These are phyloP conservation scores for Periophthalmus modestus DNA, from an alignment of 2,113 vertebrate genomes.

Conservation along the genomic window DNA sequence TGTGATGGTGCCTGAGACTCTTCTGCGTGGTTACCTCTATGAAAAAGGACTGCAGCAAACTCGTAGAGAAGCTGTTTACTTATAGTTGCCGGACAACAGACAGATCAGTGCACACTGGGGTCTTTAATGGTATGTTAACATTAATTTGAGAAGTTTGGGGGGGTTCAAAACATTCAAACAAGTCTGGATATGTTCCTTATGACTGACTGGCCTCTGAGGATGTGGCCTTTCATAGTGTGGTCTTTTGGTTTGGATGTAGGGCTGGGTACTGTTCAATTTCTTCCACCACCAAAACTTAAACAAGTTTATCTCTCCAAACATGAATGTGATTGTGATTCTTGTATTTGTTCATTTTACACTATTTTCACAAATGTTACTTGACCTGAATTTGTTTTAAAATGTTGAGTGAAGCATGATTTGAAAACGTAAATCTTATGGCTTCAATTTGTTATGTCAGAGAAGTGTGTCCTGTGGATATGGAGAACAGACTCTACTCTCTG, in stretches of 20 bases:
- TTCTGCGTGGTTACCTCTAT: slow-evolving; percentile 11
- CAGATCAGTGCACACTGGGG: slow-evolving; percentile 11
- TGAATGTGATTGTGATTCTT: no score
- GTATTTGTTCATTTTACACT: no score
- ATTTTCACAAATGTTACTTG: no score
- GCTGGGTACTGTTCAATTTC: slow-evolving; percentile 3
- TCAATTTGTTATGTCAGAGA: background rate
- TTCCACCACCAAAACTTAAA: no score
- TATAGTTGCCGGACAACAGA: slow-evolving; percentile 9
- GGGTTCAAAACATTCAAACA: slow-evolving; percentile 24
- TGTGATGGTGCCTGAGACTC: slow-evolving; percentile 17
- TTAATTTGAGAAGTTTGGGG: background rate
- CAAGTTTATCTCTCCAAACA: no score
- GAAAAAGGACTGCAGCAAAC: slow-evolving; percentile 24
- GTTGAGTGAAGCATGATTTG: no score
- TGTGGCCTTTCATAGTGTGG: background rate
- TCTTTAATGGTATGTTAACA: slow-evolving; percentile 9
- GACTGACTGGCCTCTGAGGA: slow-evolving; percentile 11
- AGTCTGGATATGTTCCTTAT: slow-evolving; percentile 43
- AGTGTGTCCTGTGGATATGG: slow-evolving; percentile 14
- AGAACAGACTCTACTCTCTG: slow-evolving; percentile 37
- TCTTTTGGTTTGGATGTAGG: background rate
- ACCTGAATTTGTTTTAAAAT: no score
- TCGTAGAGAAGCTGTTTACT: slow-evolving; percentile 40
- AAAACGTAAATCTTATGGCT: no score